These are phyloP conservation scores for Tetragonisca angustula DNA, from an alignment of 2,888 invertebrate genomes.

Conservation along the genomic window DNA sequence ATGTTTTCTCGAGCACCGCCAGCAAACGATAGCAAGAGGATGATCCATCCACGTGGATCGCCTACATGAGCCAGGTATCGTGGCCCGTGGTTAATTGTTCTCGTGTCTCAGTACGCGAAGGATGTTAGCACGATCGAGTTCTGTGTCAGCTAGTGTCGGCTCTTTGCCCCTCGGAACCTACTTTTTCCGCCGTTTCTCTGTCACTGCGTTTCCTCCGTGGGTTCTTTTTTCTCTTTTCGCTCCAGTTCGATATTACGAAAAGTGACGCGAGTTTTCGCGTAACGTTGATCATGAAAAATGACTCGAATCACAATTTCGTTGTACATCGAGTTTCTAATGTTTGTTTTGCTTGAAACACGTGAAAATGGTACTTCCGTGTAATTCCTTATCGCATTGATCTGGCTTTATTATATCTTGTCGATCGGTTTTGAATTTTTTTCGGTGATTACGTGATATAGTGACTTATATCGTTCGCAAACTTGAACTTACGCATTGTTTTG, in stretches of 20 bases:
- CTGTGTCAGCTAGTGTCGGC: not conserved
- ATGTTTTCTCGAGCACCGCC: conserved; percentile 43
- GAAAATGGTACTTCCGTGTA: not conserved
- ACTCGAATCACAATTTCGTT: not conserved
- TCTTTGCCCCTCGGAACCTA: not conserved
- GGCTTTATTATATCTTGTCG: not conserved
- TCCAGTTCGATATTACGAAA: not conserved
- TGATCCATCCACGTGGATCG: conserved; percentile 69
- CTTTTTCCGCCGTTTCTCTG: not conserved
- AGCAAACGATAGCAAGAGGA: conserved; percentile 34
- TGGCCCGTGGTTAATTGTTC: conserved; percentile 65
- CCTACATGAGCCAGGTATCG: conserved; percentile 68
- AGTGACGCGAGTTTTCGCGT: not conserved
- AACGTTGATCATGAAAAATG: not conserved
- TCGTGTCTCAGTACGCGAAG: conserved; percentile 57
- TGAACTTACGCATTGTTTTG: not conserved
- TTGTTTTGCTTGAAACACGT: not conserved
- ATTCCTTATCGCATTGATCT: not conserved
- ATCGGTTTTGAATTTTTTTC: not conserved
- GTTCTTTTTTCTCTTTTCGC: not conserved
- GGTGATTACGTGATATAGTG: not conserved
- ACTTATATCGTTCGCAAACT: not conserved
- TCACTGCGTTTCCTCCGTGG: not conserved
- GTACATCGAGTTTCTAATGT: not conserved
- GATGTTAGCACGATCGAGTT: conserved; percentile 54